Base-by-base conservation (phyloP, 2,113 vertebrate species). In the Beaufortia kweichowensis region DNA sequence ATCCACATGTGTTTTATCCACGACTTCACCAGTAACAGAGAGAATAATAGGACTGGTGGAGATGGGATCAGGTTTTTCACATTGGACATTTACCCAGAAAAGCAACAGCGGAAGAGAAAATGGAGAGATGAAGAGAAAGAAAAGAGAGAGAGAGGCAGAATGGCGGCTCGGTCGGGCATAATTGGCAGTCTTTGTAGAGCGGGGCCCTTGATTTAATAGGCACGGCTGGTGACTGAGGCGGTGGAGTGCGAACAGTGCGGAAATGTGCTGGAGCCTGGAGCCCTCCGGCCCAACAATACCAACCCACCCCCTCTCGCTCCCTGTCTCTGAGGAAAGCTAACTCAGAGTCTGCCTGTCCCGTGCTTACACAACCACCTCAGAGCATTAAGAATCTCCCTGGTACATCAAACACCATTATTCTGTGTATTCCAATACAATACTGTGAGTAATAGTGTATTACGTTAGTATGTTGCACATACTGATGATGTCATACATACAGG, bases 201-300 rank as follows among this genome's bases (percentile, higher is more conserved):
- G 88, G 90, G 86, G 85, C 82, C 87, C 82, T 82, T 90, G 90
- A 88, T 90, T 91, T 90, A 91, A 93, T 83, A 87, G 88, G 86
- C 84, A 77, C 76, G 86, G 81, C 84, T 85, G 80, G 87, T 84
- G 87, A 90, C 86, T 85, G 85, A 86, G 87, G 85, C 83, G 77
- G 78, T 84, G 79, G 83, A 92, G 86, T 87, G 86, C 90, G 88
- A 92, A 90, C 88, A 88, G 88, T 84, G 90, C 88, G 90, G 89
- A 91, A 91, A 88, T 56, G 86, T 85, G 89, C 85, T 71, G 75
- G 85, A 86, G 86, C 79, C 57, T 72, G 81, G 84, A 88, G 86
- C 81, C 81, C 59, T 31, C 86, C 80, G 81, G 83, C 81, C 89
- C 76, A 79, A 62, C 81, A 81, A 21, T 86, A 90, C 88, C 83